These are phyloP conservation scores for Ichneumoninae sp. DNA, from an alignment of 2,888 invertebrate genomes.

Conservation along the genomic window DNA sequence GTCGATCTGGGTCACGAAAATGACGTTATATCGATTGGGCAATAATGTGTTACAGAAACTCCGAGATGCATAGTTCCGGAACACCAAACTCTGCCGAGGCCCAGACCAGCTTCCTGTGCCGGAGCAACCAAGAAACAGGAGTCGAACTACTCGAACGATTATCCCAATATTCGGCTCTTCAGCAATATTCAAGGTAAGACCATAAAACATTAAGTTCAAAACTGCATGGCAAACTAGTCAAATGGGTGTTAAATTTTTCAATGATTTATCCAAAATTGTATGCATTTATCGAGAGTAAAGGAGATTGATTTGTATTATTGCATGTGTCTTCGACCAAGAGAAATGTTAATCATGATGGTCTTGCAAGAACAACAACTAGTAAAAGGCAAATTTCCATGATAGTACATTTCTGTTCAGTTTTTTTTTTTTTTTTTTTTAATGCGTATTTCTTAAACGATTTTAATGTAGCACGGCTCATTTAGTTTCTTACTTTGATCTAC, in stretches of 20 bases:
- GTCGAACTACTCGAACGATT: conserved; percentile 74
- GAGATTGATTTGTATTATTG: too few relatives aligned
- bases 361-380: too few relatives aligned
- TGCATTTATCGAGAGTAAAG: neutral
- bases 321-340: too few relatives aligned
- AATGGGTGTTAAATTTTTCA: neutral
- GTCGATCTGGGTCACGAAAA: neutral
- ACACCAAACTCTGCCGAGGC: conserved; percentile 62
- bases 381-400: too few relatives aligned
- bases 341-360: too few relatives aligned
- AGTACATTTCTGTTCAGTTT: too few relatives aligned
- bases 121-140: conserved; percentile 59
- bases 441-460: too few relatives aligned
- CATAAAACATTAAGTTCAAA: neutral
- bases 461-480: too few relatives aligned
- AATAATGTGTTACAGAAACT: conserved; percentile 69
- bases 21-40: neutral
- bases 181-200: conserved; percentile 78
- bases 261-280: neutral
- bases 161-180: conserved; percentile 80
- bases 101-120: conserved; percentile 49
- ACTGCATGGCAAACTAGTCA: too few relatives aligned
- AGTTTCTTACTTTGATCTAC: too few relatives aligned
- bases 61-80: conserved; percentile 70
- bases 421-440: too few relatives aligned